Percentiles rank a stretch among this genome's conserved stretches.
phyloP scores from a whole-genome alignment of 2,113 vertebrate genomes.

The Phocoena phocoena region DNA sequence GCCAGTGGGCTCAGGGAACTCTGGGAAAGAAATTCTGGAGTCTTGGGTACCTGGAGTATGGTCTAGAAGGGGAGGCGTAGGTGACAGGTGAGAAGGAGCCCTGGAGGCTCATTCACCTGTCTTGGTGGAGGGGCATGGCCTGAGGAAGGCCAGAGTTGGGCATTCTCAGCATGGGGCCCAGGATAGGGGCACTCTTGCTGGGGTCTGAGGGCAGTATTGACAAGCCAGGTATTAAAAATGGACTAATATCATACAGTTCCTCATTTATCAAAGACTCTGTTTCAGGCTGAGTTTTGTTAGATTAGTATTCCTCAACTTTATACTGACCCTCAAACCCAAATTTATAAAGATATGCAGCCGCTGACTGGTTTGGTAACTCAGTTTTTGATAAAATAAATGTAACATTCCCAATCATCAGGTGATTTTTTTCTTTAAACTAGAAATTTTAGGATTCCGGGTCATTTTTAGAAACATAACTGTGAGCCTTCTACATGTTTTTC shows the following conservation, averaged over 20 bases:
- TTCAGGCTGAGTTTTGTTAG: neutral
- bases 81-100: neutral
- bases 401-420: neutral
- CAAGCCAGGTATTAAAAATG: neutral
- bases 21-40: neutral
- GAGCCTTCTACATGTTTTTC: neutral
- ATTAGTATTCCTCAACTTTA: neutral
- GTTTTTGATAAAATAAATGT: neutral
- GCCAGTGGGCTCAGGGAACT: neutral
- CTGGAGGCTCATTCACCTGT: accelerated
- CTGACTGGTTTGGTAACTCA: neutral
- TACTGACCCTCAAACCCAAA: neutral
- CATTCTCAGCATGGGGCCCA: neutral
- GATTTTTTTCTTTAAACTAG: neutral
- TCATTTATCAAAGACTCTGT: neutral
- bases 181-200: neutral
- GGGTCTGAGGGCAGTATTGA: neutral
- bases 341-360: neutral
- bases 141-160: neutral
- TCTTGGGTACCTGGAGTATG: neutral
- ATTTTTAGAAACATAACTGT: neutral
- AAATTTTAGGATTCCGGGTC: neutral
- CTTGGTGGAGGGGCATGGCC: neutral
- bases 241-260: neutral
- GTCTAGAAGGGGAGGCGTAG: neutral